Conservation (phyloP, 2,797 vertebrate genomes). For the Taeniopygia guttata region DNA sequence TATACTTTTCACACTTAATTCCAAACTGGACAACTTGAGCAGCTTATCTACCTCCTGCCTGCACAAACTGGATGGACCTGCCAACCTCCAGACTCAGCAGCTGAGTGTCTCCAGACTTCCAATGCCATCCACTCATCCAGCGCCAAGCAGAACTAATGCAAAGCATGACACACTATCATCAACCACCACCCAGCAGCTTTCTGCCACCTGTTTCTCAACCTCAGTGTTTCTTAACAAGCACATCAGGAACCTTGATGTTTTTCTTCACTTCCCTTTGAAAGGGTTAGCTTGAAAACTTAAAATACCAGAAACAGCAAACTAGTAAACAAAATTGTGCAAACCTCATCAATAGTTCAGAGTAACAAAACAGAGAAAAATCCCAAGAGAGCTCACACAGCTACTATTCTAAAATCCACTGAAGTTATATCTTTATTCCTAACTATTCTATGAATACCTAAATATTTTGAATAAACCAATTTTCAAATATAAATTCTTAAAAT, state of each 20-base stretch:
- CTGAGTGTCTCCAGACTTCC: background rate
- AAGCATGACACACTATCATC: background rate
- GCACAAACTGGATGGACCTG: background rate
- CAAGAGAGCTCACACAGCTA: background rate
- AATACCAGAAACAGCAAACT: background rate
- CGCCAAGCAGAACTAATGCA: background rate
- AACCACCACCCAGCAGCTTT: background rate
- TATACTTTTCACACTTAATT: background rate
- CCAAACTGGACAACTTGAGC: background rate
- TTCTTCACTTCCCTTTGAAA: slow-evolving; percentile 54
- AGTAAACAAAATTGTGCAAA: background rate
- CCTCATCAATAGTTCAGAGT: background rate
- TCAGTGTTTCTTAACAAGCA: slow-evolving; percentile 25
- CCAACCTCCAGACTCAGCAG: background rate
- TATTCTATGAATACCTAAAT: background rate
- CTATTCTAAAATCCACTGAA: background rate
- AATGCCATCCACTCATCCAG: background rate
- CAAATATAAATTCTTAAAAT: background rate
- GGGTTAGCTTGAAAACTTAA: background rate
- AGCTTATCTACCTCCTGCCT: background rate
- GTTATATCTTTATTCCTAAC: background rate
- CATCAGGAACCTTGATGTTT: background rate
- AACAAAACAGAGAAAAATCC: background rate
- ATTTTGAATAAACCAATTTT: background rate
- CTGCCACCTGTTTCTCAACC: slow-evolving; percentile 7